Evolutionary conservation across 1,140 invertebrate genomes (phyloP).

Genomic region (Drosophila pectinifera): DNA sequence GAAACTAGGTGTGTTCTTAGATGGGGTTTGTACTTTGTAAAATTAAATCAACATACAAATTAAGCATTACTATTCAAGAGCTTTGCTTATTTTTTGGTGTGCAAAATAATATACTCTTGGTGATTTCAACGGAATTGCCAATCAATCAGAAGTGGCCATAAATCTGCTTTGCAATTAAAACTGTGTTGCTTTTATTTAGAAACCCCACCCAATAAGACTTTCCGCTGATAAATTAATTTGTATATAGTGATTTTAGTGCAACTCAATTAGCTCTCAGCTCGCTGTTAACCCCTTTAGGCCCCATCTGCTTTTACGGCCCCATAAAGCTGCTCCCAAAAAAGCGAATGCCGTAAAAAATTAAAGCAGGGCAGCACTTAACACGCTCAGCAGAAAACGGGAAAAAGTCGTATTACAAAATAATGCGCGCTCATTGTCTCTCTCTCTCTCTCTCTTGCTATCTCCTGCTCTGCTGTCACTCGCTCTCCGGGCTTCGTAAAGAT

Average conservation of each 20-base stretch:
- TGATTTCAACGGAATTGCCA: too few relatives aligned
- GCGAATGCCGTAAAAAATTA: constrained; percentile 67
- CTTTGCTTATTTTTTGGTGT: too few relatives aligned
- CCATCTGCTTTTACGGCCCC: constrained; percentile 45
- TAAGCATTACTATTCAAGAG: too few relatives aligned
- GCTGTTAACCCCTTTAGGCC: constrained; percentile 39
- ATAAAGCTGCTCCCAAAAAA: constrained; percentile 65
- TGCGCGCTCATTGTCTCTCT: constrained; percentile 53
- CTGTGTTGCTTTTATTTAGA: background rate
- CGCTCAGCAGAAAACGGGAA: constrained; percentile 52
- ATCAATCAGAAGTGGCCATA: too few relatives aligned
- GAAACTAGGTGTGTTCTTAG: too few relatives aligned
- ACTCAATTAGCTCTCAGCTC: constrained; percentile 40
- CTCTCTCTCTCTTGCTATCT: background rate
- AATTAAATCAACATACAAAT: too few relatives aligned
- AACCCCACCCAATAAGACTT: background rate
- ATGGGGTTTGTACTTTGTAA: too few relatives aligned
- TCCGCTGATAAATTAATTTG: constrained; percentile 9
- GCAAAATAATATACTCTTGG: too few relatives aligned
- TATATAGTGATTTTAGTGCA: constrained; percentile 41
- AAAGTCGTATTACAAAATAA: constrained; percentile 73
- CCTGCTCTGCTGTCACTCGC: constrained; percentile 8
- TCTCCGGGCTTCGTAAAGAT: constrained; percentile 74
- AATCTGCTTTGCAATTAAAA: background rate
- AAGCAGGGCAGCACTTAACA: constrained; percentile 71